Base-by-base conservation (phyloP, 2,888 invertebrate genomes). In the Ectemnius cavifrons region DNA sequence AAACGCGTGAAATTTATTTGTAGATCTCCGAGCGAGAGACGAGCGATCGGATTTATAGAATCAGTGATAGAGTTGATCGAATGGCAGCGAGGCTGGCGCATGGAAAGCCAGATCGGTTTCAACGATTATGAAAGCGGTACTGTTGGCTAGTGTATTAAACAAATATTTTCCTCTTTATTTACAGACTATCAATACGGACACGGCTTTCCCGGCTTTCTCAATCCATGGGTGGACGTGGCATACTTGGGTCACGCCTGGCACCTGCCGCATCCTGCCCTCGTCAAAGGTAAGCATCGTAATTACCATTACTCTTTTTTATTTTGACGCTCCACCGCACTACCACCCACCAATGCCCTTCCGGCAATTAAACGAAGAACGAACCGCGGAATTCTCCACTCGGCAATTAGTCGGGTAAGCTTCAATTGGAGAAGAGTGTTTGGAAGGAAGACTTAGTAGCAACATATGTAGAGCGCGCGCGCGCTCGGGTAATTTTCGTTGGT, bases 211-310 rank as follows among this genome's bases (percentile, higher is more conserved):
- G 92, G 93, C 66, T 92, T 97, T 77, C 91, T 97, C 71, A 96
- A 96, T 87, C 95, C 96, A 0, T 97, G 97, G 96, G 91, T 97
- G 83, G 97, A 97, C 88, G 95, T 96, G 1, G 95, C 96, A 4
- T 96, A 96, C 90, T 93, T 96, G 91, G 94, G 94, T 85, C 96
- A 96, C 89, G 94, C 95, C 60, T 94, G 94, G 89, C 88, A 86
- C 67, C 70, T 90, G 71, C 86, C 87, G n/a, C 92, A 93, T 87
- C 92, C 93, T 4, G 91, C 93, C 2, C 91, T 95, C 77, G 91
- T 94, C 60, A 95, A 95, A 94, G 94, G 94, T 93, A 91, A 91
- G 86, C 14, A 49, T 52, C 52, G 52, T 16, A 52, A 52, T 52
- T 52, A 52, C 52, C n/a, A 52, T 52, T 52, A 14, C 58, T 8